Conservation (phyloP, 2,797 vertebrate genomes). For the Picus viridis region DNA sequence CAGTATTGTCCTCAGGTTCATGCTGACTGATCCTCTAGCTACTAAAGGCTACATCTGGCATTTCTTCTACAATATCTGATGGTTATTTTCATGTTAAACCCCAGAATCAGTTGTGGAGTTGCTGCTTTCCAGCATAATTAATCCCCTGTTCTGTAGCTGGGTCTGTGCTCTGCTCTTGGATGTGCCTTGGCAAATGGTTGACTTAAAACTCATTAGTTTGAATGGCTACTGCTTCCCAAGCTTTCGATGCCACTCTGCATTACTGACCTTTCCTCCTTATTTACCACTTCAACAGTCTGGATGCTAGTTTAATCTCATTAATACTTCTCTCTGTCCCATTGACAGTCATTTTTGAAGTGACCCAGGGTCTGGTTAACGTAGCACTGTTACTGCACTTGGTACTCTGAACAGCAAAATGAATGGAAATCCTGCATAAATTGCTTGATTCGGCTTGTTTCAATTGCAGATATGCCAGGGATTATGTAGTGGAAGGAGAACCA, state of each 20-base stretch:
- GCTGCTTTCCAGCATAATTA: neutral
- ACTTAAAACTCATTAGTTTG: neutral
- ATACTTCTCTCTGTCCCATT: neutral
- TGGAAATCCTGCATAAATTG: neutral
- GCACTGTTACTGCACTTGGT: neutral
- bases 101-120: neutral
- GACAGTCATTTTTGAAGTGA: neutral
- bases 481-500: constrained; percentile 94
- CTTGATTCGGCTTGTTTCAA: neutral
- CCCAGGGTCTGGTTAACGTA: neutral
- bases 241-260: neutral
- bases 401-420: neutral
- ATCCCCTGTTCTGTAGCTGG: neutral
- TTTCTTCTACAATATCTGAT: neutral
- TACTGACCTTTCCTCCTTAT: neutral
- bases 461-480: constrained; percentile 90
- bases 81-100: neutral
- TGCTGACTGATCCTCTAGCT: neutral
- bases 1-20: neutral
- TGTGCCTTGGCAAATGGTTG: neutral
- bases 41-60: neutral
- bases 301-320: neutral
- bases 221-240: neutral
- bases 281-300: neutral
- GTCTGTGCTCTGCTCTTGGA: neutral